Percentiles rank a stretch among this genome's conserved stretches.
These are phyloP conservation scores for Odontamblyopus lacepedii DNA, from an alignment of 2,797 vertebrate genomes.

Conservation along the genomic window DNA sequence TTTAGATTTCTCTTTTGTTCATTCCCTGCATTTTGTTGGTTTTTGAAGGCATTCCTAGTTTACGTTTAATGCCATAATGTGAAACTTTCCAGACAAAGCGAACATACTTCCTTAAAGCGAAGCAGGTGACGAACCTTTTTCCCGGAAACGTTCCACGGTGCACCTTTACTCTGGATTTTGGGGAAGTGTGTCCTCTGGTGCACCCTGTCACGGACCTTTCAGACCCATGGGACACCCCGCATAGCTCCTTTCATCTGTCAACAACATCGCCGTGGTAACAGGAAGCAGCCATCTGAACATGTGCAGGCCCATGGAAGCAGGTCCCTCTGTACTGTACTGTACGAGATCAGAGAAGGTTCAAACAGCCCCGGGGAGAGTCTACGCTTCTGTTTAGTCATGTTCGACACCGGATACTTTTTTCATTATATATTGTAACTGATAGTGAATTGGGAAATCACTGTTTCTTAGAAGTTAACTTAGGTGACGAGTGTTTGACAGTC, in stretches of 20 bases:
- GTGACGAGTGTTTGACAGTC: background rate
- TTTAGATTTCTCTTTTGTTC: too few species aligned
- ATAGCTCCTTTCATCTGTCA: conserved; percentile 44
- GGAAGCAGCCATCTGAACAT: background rate
- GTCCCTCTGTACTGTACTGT: background rate
- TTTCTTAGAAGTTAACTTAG: conserved; percentile 28
- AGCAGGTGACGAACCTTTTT: too few species aligned
- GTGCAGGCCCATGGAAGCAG: background rate
- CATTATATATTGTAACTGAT: conserved; percentile 13
- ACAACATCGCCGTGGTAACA: conserved; percentile 30
- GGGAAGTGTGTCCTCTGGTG: conserved; percentile 50
- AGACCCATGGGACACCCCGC: background rate
- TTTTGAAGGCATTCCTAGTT: too few species aligned
- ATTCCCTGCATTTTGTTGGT: too few species aligned
- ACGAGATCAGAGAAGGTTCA: background rate
- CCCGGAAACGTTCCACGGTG: too few species aligned
- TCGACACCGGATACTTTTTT: conserved; percentile 31
- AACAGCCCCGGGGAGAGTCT: conserved; percentile 16
- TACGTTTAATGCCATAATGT: too few species aligned
- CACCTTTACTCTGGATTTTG: conserved; percentile 48
- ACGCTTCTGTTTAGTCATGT: conserved; percentile 34
- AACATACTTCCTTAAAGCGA: too few species aligned
- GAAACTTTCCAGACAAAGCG: too few species aligned
- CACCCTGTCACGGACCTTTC: conserved; percentile 36
- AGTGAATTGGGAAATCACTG: conserved; percentile 16